phyloP scores from a whole-genome alignment of 2,113 vertebrate genomes.

The Origma solitaria region DNA sequence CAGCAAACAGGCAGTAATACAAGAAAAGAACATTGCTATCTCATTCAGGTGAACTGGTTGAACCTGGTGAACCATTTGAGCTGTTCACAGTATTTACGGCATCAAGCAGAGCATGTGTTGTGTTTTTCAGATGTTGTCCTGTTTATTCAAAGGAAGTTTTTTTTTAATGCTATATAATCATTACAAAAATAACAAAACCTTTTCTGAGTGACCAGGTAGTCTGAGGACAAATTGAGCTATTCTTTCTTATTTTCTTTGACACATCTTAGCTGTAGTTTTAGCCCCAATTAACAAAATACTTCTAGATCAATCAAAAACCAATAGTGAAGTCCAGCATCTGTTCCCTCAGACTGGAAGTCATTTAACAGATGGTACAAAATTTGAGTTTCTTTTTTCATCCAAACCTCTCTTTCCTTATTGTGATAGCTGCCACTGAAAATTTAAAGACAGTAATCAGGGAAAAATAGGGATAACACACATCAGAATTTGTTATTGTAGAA shows the following conservation, averaged over 20 bases:
- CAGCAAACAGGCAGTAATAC: background rate
- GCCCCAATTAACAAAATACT: conserved; percentile 41
- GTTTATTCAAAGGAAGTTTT: background rate
- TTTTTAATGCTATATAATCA: background rate
- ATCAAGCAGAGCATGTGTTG: background rate
- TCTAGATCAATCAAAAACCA: conserved; percentile 38
- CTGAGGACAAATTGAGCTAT: background rate
- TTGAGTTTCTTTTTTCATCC: conserved; percentile 30
- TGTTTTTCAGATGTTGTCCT: background rate
- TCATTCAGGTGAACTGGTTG: background rate
- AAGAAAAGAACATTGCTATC: background rate
- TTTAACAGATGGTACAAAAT: conserved; percentile 62
- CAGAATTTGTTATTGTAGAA: background rate
- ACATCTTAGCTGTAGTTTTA: conserved; percentile 23
- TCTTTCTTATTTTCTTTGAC: background rate
- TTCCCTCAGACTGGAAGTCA: conserved; percentile 62
- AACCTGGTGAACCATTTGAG: background rate
- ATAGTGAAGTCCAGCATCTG: conserved; percentile 67
- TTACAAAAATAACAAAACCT: background rate
- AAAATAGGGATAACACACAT: background rate
- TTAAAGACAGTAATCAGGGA: background rate
- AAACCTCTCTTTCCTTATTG: background rate
- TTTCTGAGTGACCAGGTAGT: background rate
- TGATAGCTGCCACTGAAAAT: conserved; percentile 36
- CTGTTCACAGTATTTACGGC: background rate